phyloP scores from a whole-genome alignment of 2,113 vertebrate species.

The Vulpes ferrilata region DNA sequence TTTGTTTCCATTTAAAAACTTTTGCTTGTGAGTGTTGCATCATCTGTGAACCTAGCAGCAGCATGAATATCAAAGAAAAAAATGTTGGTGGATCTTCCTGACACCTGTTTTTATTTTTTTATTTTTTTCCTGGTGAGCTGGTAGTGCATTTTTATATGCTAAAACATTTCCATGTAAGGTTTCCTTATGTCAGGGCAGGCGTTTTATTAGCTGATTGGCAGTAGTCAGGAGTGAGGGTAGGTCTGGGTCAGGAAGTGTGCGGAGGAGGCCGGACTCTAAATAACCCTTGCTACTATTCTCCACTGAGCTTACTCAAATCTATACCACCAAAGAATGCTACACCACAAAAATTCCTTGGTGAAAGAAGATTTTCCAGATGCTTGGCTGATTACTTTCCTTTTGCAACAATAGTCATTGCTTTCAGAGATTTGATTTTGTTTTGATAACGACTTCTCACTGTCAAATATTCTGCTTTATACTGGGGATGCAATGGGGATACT shows the following conservation, averaged over 20 bases:
- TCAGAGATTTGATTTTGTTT: slow-evolving; percentile 21
- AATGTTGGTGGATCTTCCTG: slow-evolving; percentile 63
- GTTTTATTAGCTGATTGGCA: background rate
- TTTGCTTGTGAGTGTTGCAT: slow-evolving; percentile 72
- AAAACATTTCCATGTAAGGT: slow-evolving; percentile 45
- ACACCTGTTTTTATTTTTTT: slow-evolving; percentile 73
- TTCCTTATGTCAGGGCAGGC: background rate
- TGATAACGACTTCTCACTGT: background rate
- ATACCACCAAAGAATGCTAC: no score
- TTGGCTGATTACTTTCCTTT: background rate
- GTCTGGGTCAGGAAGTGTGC: background rate
- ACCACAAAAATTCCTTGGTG: background rate
- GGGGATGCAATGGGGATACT: background rate
- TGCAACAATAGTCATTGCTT: background rate
- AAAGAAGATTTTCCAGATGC: background rate
- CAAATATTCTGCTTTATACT: background rate
- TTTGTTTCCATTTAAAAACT: slow-evolving; percentile 75
- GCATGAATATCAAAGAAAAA: slow-evolving; percentile 69
- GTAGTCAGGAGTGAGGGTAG: background rate
- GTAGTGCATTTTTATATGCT: background rate
- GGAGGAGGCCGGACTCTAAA: background rate
- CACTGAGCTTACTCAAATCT: background rate
- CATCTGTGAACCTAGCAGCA: slow-evolving; percentile 43
- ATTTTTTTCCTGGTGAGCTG: slow-evolving; percentile 62
- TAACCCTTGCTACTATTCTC: background rate